phyloP scores from a whole-genome alignment of 2,888 invertebrate genomes.

The Hecatera dysodea region DNA sequence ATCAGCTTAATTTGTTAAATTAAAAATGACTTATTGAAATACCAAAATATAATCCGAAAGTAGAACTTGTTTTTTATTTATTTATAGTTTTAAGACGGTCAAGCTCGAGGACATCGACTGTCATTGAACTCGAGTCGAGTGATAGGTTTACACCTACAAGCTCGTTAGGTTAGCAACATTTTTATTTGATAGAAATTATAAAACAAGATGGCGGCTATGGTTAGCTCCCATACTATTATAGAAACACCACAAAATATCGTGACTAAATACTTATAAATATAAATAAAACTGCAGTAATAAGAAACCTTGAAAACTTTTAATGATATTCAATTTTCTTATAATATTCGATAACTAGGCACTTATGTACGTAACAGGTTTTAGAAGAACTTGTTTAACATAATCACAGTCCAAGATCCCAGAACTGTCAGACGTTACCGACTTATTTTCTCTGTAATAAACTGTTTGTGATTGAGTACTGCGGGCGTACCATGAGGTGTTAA shows the following conservation, averaged over 20 bases:
- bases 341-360: neutral
- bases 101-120: neutral
- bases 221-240: too few relatives aligned
- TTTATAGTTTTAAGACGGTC: neutral
- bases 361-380: neutral
- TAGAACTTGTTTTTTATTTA: conserved; percentile 8
- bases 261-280: neutral
- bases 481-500: too few relatives aligned
- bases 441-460: too few relatives aligned
- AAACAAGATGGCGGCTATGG: too few relatives aligned
- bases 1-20: neutral
- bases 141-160: neutral
- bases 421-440: too few relatives aligned
- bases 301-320: neutral
- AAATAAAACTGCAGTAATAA: conserved; percentile 23
- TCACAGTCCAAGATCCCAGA: too few relatives aligned
- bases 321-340: neutral
- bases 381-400: conserved; percentile 2
- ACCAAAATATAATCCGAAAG: neutral
- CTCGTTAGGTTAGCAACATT: neutral
- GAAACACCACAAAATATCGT: neutral
- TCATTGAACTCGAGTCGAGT: neutral
- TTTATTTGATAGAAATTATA: neutral
- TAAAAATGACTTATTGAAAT: neutral
- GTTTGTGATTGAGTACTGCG: too few relatives aligned